These are phyloP conservation scores for Drosophila borborema DNA, from an alignment of 2,888 invertebrate genomes.

Conservation along the genomic window DNA sequence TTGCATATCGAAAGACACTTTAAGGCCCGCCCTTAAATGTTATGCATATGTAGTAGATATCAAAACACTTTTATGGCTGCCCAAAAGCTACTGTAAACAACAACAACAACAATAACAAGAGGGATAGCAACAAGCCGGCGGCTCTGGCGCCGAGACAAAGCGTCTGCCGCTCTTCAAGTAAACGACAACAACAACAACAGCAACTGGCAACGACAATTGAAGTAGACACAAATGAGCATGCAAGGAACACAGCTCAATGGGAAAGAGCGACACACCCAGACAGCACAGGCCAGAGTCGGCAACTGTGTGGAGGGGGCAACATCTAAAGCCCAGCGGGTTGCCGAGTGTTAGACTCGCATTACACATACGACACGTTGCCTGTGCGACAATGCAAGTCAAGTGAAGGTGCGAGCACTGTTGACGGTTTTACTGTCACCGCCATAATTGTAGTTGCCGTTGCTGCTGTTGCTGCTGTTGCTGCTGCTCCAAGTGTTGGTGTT, in stretches of 20 bases:
- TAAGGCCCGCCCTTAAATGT: slow-evolving; percentile 32
- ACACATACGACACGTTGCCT: slow-evolving; percentile 73
- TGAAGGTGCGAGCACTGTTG: slow-evolving; percentile 62
- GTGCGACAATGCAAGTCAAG: slow-evolving; percentile 71
- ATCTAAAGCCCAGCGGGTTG: slow-evolving; percentile 34
- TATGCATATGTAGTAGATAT: slow-evolving; percentile 39
- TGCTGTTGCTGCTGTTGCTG: slow-evolving; percentile 7
- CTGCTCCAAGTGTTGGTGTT: slow-evolving; percentile 43
- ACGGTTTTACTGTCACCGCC: slow-evolving; percentile 71
- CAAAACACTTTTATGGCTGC: slow-evolving; percentile 66
- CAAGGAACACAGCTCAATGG: slow-evolving; percentile 72
- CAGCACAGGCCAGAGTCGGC: not conserved
- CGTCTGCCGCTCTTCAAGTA: slow-evolving; percentile 50
- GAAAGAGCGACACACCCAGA: slow-evolving; percentile 41
- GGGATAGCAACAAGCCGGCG: slow-evolving; percentile 35
- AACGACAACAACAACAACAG: slow-evolving; percentile 28
- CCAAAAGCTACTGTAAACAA: slow-evolving; percentile 45
- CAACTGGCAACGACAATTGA: slow-evolving; percentile 70
- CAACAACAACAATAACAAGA: slow-evolving; percentile 17
- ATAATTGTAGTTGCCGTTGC: slow-evolving; percentile 33
- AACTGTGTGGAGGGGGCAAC: not conserved
- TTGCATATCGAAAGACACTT: slow-evolving; percentile 36
- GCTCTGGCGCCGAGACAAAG: slow-evolving; percentile 43
- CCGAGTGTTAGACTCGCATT: slow-evolving; percentile 45
- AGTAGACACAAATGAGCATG: slow-evolving; percentile 78